Conservation (phyloP, 1,140 invertebrate species). For the Halesus radiatus region DNA sequence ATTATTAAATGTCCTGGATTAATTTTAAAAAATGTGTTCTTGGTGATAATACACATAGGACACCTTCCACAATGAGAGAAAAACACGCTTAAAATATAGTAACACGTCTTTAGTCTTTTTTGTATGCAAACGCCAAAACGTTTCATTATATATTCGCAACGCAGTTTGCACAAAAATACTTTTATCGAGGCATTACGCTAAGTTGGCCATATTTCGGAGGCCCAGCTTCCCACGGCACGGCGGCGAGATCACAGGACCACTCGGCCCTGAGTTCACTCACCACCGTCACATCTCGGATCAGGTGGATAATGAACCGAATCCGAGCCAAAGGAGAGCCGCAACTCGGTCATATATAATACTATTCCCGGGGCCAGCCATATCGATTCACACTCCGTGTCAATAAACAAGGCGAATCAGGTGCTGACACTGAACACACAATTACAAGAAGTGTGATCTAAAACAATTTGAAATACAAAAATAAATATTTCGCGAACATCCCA, state of each 20-base stretch:
- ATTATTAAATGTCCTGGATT: too few species aligned
- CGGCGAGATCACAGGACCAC: constrained; percentile 19
- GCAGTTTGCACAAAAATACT: constrained; percentile 37
- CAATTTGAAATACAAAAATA: too few species aligned
- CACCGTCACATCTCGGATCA: background rate
- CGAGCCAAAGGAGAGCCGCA: constrained; percentile 1
- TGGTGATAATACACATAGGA: too few species aligned
- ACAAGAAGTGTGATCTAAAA: too few species aligned
- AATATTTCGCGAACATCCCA: too few species aligned
- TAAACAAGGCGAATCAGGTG: constrained; percentile 34
- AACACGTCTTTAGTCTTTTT: background rate
- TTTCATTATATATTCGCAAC: constrained; percentile 34
- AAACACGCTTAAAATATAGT: too few species aligned
- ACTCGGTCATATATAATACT: background rate
- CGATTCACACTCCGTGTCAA: constrained; percentile 20
- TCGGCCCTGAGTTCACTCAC: too few species aligned
- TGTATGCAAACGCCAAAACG: constrained; percentile 24
- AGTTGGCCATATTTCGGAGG: background rate
- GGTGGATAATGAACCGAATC: constrained; percentile 23
- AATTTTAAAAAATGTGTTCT: too few species aligned
- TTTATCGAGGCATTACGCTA: constrained; percentile 12
- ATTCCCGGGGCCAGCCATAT: background rate
- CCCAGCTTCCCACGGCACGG: constrained; percentile 31
- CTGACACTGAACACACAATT: too few species aligned
- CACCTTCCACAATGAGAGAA: too few species aligned